Evolutionary conservation across 2,888 invertebrate species (phyloP), one percentile per base, ranked within the genome.

Genomic region (Drosophila fulvimacula): DNA sequence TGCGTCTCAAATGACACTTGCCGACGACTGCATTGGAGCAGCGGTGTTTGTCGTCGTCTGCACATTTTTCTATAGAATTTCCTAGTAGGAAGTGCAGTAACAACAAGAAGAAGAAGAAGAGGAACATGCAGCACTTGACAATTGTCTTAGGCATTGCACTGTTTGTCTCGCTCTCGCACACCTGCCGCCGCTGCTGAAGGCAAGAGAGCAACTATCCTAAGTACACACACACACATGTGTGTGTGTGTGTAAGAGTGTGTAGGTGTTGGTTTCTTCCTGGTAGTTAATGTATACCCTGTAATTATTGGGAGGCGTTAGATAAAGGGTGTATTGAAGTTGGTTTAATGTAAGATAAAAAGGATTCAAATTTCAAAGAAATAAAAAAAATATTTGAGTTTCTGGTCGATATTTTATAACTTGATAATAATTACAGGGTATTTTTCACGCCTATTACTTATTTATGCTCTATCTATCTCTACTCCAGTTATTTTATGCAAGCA

Each of bases 1-100:
- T 81, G 70, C 71, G 79, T 82, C 87, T 83, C 86, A 84, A 84
- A 84, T 84, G 86, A 88, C 83, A 80, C 86, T 84, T 88, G 88
- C 85, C 81, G 72, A 24, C 56, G 30, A 30, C 30, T 81, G 59
- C 63, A 63, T 58, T 59, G 74, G 48, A 46, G 46, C 27, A 53
- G 42, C 51, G 69, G 39, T 41, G 49, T 24, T 44, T 41, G 49
- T 24, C 41, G 52, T 60, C 41, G 66, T 24, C 76, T 76, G 81
- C 76, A 82, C 74, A 85, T 76, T 67, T 75, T 88, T 79, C 86
- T 69, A 51, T 68, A 72, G 80, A 84, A 85, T 84, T 85, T 75
- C 82, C 85, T 79, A 87, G 75, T 79, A 88, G 83, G 83, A 84
- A 84, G 88, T 88, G 85, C 88, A 84, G 65, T 59, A 73, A 44